Evolutionary conservation across 2,113 vertebrate genomes (phyloP).

Genomic region (Pogona vitticeps): DNA sequence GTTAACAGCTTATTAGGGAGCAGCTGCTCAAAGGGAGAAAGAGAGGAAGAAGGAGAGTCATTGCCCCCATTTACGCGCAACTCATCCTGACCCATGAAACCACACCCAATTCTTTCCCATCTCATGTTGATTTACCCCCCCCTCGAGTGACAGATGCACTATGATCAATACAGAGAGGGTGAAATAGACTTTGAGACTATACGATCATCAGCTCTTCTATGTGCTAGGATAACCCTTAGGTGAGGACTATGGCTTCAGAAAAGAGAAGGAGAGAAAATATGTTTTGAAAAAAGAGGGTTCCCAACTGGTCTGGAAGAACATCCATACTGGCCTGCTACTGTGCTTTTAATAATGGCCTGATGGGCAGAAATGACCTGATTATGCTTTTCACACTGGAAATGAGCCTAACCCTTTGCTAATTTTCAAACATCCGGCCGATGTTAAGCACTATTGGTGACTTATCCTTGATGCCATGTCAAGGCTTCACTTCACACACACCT

Average conservation of each 20-base stretch:
- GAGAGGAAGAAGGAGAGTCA: not conserved
- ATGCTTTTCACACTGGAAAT: too few species aligned
- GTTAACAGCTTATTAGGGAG: constrained; percentile 83
- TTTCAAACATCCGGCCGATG: not conserved
- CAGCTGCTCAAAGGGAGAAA: constrained; percentile 67
- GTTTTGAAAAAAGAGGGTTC: not conserved
- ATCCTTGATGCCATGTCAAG: not conserved
- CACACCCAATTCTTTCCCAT: not conserved
- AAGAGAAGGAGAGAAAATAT: too few species aligned
- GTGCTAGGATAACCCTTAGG: too few species aligned
- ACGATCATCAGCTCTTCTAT: not conserved
- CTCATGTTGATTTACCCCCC: not conserved
- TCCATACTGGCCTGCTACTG: not conserved
- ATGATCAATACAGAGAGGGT: too few species aligned
- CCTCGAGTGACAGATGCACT: not conserved
- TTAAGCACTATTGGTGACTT: too few species aligned
- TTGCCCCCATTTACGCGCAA: not conserved
- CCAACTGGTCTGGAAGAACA: not conserved
- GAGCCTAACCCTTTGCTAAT: too few species aligned
- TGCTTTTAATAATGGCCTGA: too few species aligned
- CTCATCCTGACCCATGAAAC: not conserved
- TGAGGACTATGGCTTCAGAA: too few species aligned
- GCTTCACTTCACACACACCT: not conserved
- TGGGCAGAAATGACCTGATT: not conserved
- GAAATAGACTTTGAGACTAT: not conserved